These are phyloP conservation scores for Prinia subflava DNA, from an alignment of 2,113 vertebrate species.

Conservation along the genomic window DNA sequence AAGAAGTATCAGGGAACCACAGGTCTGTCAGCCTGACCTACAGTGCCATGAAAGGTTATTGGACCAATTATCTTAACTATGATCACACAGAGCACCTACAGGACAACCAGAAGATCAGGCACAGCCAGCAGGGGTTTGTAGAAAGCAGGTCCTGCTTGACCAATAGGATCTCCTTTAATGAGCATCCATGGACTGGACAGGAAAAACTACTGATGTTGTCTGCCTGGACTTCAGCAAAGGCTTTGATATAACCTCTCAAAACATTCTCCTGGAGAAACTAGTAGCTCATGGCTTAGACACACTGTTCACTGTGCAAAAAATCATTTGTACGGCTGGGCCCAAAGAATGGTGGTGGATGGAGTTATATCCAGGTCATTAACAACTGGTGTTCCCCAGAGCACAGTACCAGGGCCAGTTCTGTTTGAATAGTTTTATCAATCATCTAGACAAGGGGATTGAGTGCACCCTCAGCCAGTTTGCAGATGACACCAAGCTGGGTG, in stretches of 20 bases:
- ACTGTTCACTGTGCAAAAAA: background rate
- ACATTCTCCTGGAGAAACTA: background rate
- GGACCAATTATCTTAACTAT: background rate
- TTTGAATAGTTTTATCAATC: background rate
- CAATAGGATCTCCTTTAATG: background rate
- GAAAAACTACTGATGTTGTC: background rate
- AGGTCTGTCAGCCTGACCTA: background rate
- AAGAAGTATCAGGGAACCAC: background rate
- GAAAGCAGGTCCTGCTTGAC: background rate
- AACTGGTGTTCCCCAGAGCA: background rate
- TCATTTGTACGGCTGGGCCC: background rate
- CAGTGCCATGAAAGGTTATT: background rate
- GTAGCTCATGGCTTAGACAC: background rate
- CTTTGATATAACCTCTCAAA: background rate
- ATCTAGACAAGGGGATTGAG: background rate
- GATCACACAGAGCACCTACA: background rate
- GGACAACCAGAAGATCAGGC: fast-evolving
- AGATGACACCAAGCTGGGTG: fast-evolving
- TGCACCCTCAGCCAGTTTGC: background rate
- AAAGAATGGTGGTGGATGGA: background rate
- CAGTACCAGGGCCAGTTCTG: background rate
- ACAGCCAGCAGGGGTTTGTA: background rate
- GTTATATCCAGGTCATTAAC: background rate
- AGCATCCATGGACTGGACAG: background rate
- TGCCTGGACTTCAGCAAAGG: background rate